These are phyloP conservation scores for Triops cancriformis DNA, from an alignment of 1,140 invertebrate genomes.

Conservation along the genomic window DNA sequence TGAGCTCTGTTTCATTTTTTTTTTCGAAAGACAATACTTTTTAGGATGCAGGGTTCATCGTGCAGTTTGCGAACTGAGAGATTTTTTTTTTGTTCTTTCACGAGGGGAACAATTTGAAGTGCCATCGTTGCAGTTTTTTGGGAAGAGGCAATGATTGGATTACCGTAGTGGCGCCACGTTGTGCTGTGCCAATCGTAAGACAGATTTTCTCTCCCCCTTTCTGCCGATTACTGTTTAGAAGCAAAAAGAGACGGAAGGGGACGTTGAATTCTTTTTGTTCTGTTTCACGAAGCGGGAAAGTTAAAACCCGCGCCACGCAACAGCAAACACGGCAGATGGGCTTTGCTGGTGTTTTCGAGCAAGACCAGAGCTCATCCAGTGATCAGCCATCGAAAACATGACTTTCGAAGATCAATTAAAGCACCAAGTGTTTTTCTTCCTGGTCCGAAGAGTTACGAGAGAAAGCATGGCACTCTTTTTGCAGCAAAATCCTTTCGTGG, in stretches of 20 bases:
- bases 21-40: background rate
- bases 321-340: background rate
- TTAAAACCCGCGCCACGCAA: background rate
- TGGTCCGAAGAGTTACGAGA: background rate
- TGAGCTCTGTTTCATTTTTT: background rate
- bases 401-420: background rate
- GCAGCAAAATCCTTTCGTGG: background rate
- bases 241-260: background rate
- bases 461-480: background rate
- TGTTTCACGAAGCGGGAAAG: background rate
- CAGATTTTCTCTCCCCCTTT: slow-evolving; percentile 1
- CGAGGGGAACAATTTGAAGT: background rate
- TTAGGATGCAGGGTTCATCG: background rate
- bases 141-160: background rate
- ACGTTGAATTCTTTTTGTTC: background rate
- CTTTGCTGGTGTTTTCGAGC: background rate
- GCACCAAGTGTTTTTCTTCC: background rate
- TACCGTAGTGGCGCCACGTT: slow-evolving; percentile 5
- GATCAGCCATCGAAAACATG: background rate
- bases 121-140: background rate
- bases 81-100: background rate
- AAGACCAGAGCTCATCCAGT: background rate
- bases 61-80: background rate
- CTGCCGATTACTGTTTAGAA: background rate
- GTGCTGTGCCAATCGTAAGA: background rate